Conservation (phyloP, 2,797 vertebrate genomes). For the Phrynocephalus guinanensis region DNA sequence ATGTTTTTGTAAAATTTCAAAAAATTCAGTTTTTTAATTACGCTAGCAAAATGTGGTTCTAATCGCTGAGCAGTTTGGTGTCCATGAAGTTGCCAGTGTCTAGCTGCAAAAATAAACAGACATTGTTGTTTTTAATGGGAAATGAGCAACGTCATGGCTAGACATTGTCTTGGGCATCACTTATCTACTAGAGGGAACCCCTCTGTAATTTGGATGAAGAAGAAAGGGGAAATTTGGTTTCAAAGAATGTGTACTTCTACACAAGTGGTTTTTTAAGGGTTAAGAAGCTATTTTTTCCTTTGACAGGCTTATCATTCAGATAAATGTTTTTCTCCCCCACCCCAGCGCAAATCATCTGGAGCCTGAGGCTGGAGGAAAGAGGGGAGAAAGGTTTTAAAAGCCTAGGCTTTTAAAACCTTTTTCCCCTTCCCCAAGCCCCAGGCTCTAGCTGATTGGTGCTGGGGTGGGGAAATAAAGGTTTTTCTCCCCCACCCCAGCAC, state of each 20-base stretch:
- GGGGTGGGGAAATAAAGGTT: no score
- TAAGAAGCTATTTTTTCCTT: not conserved
- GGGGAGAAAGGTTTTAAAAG: no score
- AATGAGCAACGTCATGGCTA: not conserved
- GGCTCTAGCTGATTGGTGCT: no score
- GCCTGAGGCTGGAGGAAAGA: no score
- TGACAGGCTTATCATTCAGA: conserved; percentile 11
- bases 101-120: not conserved
- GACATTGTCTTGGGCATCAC: not conserved
- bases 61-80: not conserved
- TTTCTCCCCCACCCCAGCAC: no score
- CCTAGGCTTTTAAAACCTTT: no score
- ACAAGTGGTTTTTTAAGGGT: not conserved
- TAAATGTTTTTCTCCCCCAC: no score
- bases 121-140: not conserved
- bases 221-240: not conserved
- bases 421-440: no score
- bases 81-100: not conserved
- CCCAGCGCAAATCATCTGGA: no score
- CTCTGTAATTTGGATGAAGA: not conserved
- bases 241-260: not conserved
- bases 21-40: conserved; percentile 1
- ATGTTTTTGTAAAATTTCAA: not conserved
- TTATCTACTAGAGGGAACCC: not conserved
- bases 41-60: conserved; percentile 14